These are phyloP conservation scores for Benthosema pterotum DNA, from an alignment of 2,797 vertebrate genomes.

Conservation along the genomic window DNA sequence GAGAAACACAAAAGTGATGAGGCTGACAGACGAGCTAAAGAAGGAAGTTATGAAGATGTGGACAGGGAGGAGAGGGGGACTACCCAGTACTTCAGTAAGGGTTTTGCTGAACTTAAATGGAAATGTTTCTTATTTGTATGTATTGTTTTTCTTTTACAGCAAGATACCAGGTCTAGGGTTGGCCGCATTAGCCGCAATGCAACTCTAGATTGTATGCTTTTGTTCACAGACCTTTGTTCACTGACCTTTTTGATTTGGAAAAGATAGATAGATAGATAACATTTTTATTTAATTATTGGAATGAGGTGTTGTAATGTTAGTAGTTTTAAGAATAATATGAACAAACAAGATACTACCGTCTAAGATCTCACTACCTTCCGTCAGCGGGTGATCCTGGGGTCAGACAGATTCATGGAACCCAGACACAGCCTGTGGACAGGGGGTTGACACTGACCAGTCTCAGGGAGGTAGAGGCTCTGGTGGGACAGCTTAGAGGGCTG, in stretches of 20 bases:
- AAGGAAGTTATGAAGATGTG: slow-evolving; percentile 14
- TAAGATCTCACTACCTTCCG: background rate
- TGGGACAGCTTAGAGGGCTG: slow-evolving; percentile 56
- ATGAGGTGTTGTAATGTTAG: no score
- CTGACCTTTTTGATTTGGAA: no score
- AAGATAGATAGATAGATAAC: no score
- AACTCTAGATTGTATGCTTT: no score
- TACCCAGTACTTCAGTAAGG: slow-evolving; percentile 13
- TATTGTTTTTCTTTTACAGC: slow-evolving; percentile 11
- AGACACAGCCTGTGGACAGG: slow-evolving; percentile 25
- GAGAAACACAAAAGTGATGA: slow-evolving; percentile 19
- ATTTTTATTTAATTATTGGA: no score
- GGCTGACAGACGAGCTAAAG: slow-evolving; percentile 1
- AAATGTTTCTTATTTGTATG: no score
- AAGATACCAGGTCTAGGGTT: slow-evolving; percentile 18
- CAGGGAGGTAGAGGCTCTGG: slow-evolving; percentile 54
- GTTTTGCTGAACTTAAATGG: no score
- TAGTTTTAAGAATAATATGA: background rate
- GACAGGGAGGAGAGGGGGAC: slow-evolving; percentile 4
- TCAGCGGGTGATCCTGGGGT: slow-evolving; percentile 13
- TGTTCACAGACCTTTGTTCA: no score
- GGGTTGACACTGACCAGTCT: slow-evolving; percentile 40
- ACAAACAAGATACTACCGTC: background rate
- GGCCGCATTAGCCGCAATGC: no score
- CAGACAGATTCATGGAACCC: slow-evolving; percentile 22